Conservation (phyloP, 2,888 invertebrate genomes). For the Crepidodera aurea region DNA sequence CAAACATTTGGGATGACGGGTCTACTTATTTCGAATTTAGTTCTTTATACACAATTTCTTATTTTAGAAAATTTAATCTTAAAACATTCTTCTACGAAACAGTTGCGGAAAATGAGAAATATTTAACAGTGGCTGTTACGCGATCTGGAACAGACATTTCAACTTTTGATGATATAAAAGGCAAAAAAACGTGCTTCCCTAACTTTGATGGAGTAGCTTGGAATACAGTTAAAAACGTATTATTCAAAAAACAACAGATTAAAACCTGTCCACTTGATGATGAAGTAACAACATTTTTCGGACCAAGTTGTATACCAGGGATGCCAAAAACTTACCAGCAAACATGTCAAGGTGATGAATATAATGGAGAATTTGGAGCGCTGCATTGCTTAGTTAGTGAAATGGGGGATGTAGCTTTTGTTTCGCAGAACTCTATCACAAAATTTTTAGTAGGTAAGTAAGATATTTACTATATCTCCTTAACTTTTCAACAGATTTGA, state of each 20-base stretch:
- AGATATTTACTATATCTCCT: not conserved
- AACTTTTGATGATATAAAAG: slow-evolving; percentile 71
- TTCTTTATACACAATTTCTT: too few relatives aligned
- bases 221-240: slow-evolving; percentile 67
- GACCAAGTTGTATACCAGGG: slow-evolving; percentile 70
- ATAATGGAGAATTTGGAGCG: slow-evolving; percentile 69
- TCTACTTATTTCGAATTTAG: too few relatives aligned
- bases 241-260: slow-evolving; percentile 56
- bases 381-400: slow-evolving; percentile 73
- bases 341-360: slow-evolving; percentile 53
- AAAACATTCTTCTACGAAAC: slow-evolving; percentile 70
- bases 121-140: slow-evolving; percentile 75
- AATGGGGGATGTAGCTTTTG: slow-evolving; percentile 80
- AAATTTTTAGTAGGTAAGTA: slow-evolving; percentile 64
- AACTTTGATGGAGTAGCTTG: slow-evolving; percentile 78
- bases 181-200: slow-evolving; percentile 81
- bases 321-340: slow-evolving; percentile 49
- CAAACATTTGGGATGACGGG: too few relatives aligned
- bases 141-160: slow-evolving; percentile 66
- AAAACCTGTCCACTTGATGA: slow-evolving; percentile 59
- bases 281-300: slow-evolving; percentile 69
- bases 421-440: slow-evolving; percentile 59
- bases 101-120: slow-evolving; percentile 67
- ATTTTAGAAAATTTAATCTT: slow-evolving; percentile 67
- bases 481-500: too few relatives aligned